Evolutionary conservation across 2,113 vertebrate species (phyloP).

Genomic region (Bos indicus): DNA sequence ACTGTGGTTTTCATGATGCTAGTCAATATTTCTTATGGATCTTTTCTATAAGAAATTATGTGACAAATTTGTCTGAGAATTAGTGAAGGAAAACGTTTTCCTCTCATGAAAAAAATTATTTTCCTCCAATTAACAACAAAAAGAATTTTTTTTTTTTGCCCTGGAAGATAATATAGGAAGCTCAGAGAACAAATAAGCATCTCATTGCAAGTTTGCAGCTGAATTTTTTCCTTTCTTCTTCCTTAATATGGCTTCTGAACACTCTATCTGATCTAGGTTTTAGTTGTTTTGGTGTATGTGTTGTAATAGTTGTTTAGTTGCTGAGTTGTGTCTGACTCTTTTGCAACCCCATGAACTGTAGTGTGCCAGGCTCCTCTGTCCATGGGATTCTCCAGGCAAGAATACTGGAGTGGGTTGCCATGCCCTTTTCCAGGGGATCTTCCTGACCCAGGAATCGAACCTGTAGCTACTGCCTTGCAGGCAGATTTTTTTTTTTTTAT

Average conservation of each 20-base stretch:
- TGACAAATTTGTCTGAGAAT: not conserved
- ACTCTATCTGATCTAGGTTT: not conserved
- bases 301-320: not conserved
- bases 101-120: not conserved
- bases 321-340: not conserved
- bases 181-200: not conserved
- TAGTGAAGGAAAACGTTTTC: not conserved
- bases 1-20: not conserved
- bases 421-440: not conserved
- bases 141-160: not conserved
- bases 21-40: not conserved
- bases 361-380: accelerated
- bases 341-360: not conserved
- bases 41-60: not conserved
- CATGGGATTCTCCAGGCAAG: not conserved
- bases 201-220: not conserved
- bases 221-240: not conserved
- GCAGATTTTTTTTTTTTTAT: not conserved
- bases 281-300: not conserved
- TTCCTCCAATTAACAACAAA: not conserved
- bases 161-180: not conserved
- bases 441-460: not conserved
- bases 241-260: not conserved
- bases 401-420: not conserved
- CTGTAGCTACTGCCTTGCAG: not conserved